These are phyloP conservation scores for Volucella zonaria DNA, from an alignment of 2,888 invertebrate species.

Conservation along the genomic window DNA sequence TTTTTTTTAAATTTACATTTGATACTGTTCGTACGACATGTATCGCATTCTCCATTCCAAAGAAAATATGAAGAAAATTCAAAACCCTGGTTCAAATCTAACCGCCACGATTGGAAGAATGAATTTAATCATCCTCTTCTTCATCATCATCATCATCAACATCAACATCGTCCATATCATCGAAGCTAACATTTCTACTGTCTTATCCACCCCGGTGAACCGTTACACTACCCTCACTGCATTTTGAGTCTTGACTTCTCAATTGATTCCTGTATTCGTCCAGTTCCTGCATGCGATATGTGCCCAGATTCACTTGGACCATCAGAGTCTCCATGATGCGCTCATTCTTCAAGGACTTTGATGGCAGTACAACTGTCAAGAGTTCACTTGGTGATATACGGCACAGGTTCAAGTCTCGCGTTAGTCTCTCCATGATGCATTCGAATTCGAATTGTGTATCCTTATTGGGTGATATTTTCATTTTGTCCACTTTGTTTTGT, in stretches of 20 bases:
- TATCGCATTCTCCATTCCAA: not conserved
- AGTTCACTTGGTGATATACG: constrained; percentile 96
- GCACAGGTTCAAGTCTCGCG: constrained; percentile 93
- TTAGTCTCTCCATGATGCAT: constrained; percentile 95
- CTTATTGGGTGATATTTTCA: constrained; percentile 90
- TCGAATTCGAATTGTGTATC: constrained; percentile 95
- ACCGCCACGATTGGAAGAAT: not conserved
- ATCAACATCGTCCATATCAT: constrained; percentile 70
- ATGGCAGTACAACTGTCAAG: constrained; percentile 95
- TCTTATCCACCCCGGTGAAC: constrained; percentile 82
- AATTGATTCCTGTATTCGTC: constrained; percentile 93
- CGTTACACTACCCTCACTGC: constrained; percentile 87
- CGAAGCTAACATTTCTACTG: constrained; percentile 82
- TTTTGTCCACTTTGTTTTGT: constrained; percentile 87
- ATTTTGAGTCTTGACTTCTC: constrained; percentile 94
- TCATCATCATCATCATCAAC: constrained; percentile 44
- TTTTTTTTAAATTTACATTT: not conserved
- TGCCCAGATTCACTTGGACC: constrained; percentile 96
- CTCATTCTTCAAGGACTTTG: constrained; percentile 96
- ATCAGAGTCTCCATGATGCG: constrained; percentile 95
- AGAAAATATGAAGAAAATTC: not conserved
- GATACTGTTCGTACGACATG: constrained; percentile 11
- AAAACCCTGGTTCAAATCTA: not conserved
- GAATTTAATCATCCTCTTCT: constrained; percentile 9
- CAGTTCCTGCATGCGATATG: constrained; percentile 95